phyloP scores from a whole-genome alignment of 2,888 invertebrate species.

The Shargacucullia verbasci region DNA sequence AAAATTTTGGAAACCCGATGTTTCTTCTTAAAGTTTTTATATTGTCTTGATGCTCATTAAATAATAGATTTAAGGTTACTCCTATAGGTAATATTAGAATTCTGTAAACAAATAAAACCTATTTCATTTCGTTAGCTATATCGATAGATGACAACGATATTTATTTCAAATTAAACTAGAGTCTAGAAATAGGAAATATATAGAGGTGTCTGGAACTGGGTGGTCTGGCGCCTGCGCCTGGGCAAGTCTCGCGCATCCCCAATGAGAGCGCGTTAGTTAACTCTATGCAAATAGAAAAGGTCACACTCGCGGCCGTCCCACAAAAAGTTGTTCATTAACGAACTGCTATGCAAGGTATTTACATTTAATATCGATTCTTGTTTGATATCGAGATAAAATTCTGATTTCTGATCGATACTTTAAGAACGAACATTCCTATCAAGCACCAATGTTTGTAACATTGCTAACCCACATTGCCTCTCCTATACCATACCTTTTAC shows the following conservation, averaged over 20 bases:
- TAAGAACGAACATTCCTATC: conserved; percentile 1
- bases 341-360: conserved; percentile 43
- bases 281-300: conserved; percentile 65
- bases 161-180: conserved; percentile 42
- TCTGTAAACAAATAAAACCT: no score
- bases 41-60: no score
- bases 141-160: conserved; percentile 43
- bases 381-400: conserved; percentile 41
- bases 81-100: no score
- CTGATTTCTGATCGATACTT: conserved; percentile 16
- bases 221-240: conserved; percentile 60
- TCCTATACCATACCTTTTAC: conserved; percentile 17
- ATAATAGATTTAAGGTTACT: no score
- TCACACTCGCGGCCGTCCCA: conserved; percentile 43
- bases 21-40: no score
- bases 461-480: conserved; percentile 26
- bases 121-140: no score
- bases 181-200: conserved; percentile 34
- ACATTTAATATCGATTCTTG: conserved; percentile 34
- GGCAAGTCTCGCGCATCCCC: conserved; percentile 59
- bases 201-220: conserved; percentile 51
- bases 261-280: conserved; percentile 60
- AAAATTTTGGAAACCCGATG: no score
- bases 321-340: conserved; percentile 56
- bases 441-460: conserved; percentile 11